Evolutionary conservation across 2,113 vertebrate species (phyloP), one percentile per base, ranked within the genome.

Genomic region (Oreotragus oreotragus): DNA sequence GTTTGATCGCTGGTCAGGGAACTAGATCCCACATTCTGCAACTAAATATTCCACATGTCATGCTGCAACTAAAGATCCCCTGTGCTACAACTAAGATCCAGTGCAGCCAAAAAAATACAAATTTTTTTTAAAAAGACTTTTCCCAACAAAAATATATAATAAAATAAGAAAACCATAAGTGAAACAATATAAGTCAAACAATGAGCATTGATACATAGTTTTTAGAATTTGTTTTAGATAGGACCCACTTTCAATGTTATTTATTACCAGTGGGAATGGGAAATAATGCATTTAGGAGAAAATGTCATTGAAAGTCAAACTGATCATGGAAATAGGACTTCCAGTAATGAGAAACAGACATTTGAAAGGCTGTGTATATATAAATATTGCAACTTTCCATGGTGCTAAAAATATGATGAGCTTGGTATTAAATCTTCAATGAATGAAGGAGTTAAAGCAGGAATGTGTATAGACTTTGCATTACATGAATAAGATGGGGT

Each of bases 331-430:
- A 81, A n/a, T n/a, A 81, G 19, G 79, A 81, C 30, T 81, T 81
- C 79, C 49, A 81, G 14, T 23, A 16, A 17, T 17, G n/a, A 91
- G 57, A 45, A 85, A 19, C n/a, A 83, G 11, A 12, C 70, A 64
- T 93, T 86, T 86, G 55, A 89, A 93, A 47, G 23, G 57, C 66
- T n/a, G 49, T n/a, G 43, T 79, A 7, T 92, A 14, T 45, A 57
- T 94, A 28, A 57, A 91, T 89, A n/a, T 8, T 73, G 4, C 9
- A 45, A 4, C 62, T 83, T 86, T 70, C 8, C 33, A 19, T 16
- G 6, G 17, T 55, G 25, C 16, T 79, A 36, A 66, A 43, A 94
- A 23, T 9, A 86, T 39, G 33, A 62, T 62, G 23, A 55, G 23
- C 36, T 12, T n/a, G 1, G 13, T 66, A 43, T 4, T 86, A 57